Evolutionary conservation across 1,140 invertebrate species (phyloP).

Genomic region (Oncopeltus fasciatus): DNA sequence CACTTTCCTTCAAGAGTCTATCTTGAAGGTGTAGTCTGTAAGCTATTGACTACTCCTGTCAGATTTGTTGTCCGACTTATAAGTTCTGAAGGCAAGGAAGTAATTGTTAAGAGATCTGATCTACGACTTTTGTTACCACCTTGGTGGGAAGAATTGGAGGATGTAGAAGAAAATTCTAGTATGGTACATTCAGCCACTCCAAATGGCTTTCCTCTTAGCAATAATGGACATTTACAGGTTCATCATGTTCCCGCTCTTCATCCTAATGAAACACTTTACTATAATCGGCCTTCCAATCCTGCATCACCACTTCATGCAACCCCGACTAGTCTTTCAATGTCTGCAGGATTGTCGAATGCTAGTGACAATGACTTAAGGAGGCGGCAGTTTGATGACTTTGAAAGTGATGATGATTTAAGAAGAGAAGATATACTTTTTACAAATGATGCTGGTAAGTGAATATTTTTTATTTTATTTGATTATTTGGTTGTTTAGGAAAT

Average conservation of each 20-base stretch:
- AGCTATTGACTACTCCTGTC: constrained; percentile 52
- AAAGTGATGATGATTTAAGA: constrained; percentile 75
- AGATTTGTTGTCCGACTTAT: constrained; percentile 63
- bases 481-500: neutral
- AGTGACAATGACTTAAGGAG: constrained; percentile 35
- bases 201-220: constrained; percentile 6
- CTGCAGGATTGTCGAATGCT: constrained; percentile 40
- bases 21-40: constrained; percentile 66
- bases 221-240: constrained; percentile 21
- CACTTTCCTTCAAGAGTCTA: constrained; percentile 43
- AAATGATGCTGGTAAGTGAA: constrained; percentile 33
- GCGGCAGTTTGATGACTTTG: constrained; percentile 61
- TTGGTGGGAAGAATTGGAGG: constrained; percentile 88
- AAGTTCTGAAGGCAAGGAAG: constrained; percentile 30
- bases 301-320: constrained; percentile 37
- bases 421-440: constrained; percentile 75
- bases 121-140: constrained; percentile 79
- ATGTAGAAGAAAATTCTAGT: constrained; percentile 30
- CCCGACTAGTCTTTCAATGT: constrained; percentile 32
- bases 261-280: constrained; percentile 23
- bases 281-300: constrained; percentile 32
- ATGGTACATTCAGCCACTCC: neutral
- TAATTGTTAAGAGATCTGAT: constrained; percentile 67
- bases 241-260: constrained; percentile 25
- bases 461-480: neutral